phyloP scores from a whole-genome alignment of 2,113 vertebrate species.

The Cathartes aura region DNA sequence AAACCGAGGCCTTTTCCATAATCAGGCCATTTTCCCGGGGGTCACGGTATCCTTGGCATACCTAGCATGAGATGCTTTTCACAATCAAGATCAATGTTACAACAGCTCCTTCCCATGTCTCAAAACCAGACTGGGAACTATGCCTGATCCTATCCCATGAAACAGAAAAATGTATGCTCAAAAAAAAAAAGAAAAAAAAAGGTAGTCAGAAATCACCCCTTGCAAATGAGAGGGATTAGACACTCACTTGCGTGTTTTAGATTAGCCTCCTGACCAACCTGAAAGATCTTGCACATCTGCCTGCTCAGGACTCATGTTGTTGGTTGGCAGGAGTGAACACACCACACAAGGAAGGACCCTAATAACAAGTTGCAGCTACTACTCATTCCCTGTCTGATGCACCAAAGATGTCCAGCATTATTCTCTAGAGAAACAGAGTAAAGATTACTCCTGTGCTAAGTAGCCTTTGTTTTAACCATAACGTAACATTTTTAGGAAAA shows the following conservation, averaged over 20 bases:
- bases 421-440: background rate
- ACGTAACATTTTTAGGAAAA: background rate
- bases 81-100: background rate
- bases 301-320: accelerated
- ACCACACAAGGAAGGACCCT: background rate
- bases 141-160: background rate
- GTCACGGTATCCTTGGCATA: background rate
- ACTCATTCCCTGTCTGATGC: accelerated
- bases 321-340: background rate
- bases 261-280: background rate
- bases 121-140: background rate
- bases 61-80: background rate
- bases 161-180: background rate
- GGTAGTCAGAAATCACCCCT: background rate
- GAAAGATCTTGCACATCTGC: background rate
- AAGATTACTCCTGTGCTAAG: background rate
- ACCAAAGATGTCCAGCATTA: background rate
- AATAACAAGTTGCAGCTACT: background rate
- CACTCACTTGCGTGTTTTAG: background rate
- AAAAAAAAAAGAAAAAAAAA: background rate
- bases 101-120: background rate
- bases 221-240: background rate
- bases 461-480: background rate
- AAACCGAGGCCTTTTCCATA: background rate
- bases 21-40: background rate